Conservation (phyloP, 2,888 invertebrate species). For the Melinopterus prodromus region DNA sequence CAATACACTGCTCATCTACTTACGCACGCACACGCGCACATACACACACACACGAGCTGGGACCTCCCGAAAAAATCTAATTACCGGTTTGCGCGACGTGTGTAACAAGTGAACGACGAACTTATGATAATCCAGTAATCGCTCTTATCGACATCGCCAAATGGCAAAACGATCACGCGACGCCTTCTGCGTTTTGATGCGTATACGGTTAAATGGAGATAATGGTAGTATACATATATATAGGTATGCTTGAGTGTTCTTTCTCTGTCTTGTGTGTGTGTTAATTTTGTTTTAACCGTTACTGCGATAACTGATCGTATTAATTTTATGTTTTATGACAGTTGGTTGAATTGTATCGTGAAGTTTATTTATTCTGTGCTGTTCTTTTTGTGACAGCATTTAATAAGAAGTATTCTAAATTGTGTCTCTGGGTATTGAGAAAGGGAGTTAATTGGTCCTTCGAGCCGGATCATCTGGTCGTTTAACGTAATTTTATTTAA, state of each 20-base stretch:
- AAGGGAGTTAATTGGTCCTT: too few species aligned
- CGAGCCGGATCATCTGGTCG: too few species aligned
- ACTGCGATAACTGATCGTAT: neutral
- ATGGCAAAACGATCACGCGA: constrained; percentile 4
- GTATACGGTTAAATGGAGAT: neutral
- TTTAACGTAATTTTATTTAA: too few species aligned
- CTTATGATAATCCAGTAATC: neutral
- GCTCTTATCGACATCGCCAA: neutral
- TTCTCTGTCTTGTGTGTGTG: too few species aligned
- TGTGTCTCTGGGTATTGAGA: too few species aligned
- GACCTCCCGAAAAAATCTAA: neutral
- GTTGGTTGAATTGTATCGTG: neutral
- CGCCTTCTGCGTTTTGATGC: neutral
- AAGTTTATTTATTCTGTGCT: neutral
- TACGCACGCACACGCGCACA: neutral
- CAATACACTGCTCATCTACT: neutral
- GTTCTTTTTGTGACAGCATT: neutral
- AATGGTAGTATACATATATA: too few species aligned
- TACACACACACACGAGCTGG: neutral
- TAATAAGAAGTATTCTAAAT: too few species aligned
- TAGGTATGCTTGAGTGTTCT: too few species aligned
- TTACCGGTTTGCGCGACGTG: neutral
- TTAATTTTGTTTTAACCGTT: neutral
- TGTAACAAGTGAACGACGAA: neutral
- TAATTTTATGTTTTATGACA: neutral